A percentile compares a stretch with the other conserved stretches of the same genome.
Conservation (phyloP, 2,113 vertebrate species). For the Laticauda laticaudata region DNA sequence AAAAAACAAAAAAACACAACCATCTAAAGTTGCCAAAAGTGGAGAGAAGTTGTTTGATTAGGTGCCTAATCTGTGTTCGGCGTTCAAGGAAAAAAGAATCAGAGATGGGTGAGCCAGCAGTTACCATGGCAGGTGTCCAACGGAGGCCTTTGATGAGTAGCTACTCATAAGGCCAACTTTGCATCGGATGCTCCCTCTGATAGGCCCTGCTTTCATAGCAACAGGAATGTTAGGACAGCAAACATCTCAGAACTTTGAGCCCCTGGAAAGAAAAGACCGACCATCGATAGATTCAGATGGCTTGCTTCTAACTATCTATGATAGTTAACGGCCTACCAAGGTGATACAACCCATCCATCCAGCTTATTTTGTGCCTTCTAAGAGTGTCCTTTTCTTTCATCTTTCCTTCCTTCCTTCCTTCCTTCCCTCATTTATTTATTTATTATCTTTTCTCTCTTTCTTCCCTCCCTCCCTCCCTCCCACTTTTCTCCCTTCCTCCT, state of each 20-base stretch:
- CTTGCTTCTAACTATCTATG: not conserved
- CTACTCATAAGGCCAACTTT: slow-evolving; percentile 12
- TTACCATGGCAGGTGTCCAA: not conserved
- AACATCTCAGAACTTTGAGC: not conserved
- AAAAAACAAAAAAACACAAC: not conserved
- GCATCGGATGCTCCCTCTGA: not conserved
- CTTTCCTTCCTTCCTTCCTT: not conserved
- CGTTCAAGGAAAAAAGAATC: not conserved
- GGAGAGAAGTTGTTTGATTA: slow-evolving; percentile 17
- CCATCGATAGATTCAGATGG: not conserved
- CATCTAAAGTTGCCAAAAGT: slow-evolving; percentile 8
- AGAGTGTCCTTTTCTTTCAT: not conserved
- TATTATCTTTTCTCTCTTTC: too few relatives aligned
- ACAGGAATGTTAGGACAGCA: not conserved
- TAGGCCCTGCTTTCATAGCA: not conserved
- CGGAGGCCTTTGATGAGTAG: not conserved
- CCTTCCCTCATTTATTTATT: too few relatives aligned
- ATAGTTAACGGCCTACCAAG: not conserved
- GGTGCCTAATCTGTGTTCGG: not conserved
- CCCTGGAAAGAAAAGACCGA: not conserved
- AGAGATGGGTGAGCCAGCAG: not conserved
- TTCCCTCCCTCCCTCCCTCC: too few relatives aligned
- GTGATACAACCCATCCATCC: not conserved
- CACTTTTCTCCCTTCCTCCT: too few relatives aligned
- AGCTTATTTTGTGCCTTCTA: not conserved